Evolutionary conservation across 2,113 vertebrate species (phyloP).

Genomic region (Peromyscus californicus): DNA sequence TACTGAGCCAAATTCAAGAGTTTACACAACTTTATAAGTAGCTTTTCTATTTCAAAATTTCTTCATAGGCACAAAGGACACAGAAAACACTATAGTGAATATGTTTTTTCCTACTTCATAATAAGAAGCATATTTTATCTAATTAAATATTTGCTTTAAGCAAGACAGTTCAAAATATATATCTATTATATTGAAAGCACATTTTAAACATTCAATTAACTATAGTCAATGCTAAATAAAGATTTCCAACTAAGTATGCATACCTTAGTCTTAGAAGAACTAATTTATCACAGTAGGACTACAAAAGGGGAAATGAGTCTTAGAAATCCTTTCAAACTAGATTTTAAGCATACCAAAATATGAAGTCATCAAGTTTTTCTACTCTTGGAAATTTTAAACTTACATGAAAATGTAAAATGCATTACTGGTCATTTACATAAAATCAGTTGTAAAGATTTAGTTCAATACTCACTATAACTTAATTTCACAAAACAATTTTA

Average conservation of each 20-base stretch:
- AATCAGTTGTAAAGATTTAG: constrained; percentile 47
- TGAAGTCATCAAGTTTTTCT: constrained; percentile 32
- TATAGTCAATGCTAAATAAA: constrained; percentile 52
- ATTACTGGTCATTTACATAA: constrained; percentile 61
- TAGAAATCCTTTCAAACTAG: constrained; percentile 63
- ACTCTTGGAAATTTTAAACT: constrained; percentile 48
- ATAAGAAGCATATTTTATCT: constrained; percentile 36
- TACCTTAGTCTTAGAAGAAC: constrained; percentile 56
- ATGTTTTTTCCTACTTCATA: neutral
- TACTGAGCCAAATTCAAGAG: neutral
- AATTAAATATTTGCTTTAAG: constrained; percentile 29
- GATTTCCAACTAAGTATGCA: constrained; percentile 56
- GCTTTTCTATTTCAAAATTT: neutral
- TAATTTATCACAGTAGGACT: constrained; percentile 55
- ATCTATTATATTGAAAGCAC: neutral
- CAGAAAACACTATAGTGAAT: neutral
- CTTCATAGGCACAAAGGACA: constrained; percentile 39
- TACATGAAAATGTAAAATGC: constrained; percentile 61
- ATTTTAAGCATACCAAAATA: constrained; percentile 47
- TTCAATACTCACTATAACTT: constrained; percentile 64
- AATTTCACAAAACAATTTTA: constrained; percentile 41
- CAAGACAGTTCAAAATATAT: constrained; percentile 43
- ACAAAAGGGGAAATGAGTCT: constrained; percentile 45
- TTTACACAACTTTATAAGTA: neutral
- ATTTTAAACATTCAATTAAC: constrained; percentile 65